Conservation (phyloP, 2,797 vertebrate species). For the Eptatretus atami region DNA sequence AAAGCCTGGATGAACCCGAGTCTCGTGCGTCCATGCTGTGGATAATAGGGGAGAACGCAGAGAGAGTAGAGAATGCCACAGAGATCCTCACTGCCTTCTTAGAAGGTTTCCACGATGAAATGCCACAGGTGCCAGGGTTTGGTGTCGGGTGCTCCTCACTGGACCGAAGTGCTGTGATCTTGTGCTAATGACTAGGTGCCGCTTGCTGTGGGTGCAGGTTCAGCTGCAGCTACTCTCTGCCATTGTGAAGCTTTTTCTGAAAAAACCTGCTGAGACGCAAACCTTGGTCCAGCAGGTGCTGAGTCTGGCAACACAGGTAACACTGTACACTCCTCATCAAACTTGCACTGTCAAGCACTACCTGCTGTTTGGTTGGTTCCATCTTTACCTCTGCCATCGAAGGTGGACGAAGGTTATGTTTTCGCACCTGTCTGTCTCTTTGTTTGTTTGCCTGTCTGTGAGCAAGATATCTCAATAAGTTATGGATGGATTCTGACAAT, state of each 20-base stretch:
- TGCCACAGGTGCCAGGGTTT: conserved; percentile 19
- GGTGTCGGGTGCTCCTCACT: background rate
- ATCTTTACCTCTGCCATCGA: too few species aligned
- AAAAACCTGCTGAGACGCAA: conserved; percentile 86
- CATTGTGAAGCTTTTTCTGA: conserved; percentile 81
- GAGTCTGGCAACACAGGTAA: conserved; percentile 74
- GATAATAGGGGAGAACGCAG: conserved; percentile 27
- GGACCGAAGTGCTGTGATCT: background rate
- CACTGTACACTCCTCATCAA: too few species aligned
- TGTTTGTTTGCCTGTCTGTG: too few species aligned
- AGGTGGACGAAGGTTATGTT: too few species aligned
- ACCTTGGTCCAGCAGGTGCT: conserved; percentile 84
- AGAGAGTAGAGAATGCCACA: conserved; percentile 23
- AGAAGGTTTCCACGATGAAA: conserved; percentile 29
- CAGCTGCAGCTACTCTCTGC: conserved; percentile 75
- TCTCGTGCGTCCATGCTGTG: conserved; percentile 31
- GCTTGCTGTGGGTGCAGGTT: conserved; percentile 20
- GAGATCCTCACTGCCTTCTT: conserved; percentile 29
- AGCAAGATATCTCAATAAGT: too few species aligned
- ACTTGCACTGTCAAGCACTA: too few species aligned
- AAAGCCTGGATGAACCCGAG: conserved; percentile 24
- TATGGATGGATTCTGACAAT: background rate
- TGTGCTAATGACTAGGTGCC: background rate
- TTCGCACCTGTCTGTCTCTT: too few species aligned
- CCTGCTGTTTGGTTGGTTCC: conserved; percentile 1